These are phyloP conservation scores for Drosophila cardini DNA, from an alignment of 1,140 invertebrate genomes.

Conservation along the genomic window DNA sequence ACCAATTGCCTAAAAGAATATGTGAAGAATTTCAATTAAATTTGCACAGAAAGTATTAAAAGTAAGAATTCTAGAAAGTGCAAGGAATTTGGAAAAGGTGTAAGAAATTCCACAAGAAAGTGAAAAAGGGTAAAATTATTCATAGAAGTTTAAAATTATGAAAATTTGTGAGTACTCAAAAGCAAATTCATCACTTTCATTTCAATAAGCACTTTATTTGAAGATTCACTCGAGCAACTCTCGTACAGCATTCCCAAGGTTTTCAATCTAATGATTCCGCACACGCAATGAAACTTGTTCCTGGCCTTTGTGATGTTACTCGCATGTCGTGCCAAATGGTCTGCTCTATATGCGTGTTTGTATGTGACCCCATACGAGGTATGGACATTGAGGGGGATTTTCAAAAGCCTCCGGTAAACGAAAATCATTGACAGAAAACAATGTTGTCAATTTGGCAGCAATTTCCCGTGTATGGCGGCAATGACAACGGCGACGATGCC, in stretches of 20 bases:
- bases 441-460: constrained; percentile 79
- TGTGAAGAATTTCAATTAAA: not conserved
- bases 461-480: constrained; percentile 45
- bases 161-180: too few relatives aligned
- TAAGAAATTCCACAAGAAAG: not conserved
- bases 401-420: constrained; percentile 9
- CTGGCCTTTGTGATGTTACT: constrained; percentile 30
- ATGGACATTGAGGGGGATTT: not conserved
- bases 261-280: constrained; percentile 33
- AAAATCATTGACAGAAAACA: constrained; percentile 71
- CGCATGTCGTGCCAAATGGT: constrained; percentile 32
- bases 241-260: constrained; percentile 19
- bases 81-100: not conserved
- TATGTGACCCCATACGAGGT: not conserved
- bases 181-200: too few relatives aligned
- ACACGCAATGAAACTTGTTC: constrained; percentile 31
- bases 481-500: constrained; percentile 42
- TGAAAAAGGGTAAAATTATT: not conserved
- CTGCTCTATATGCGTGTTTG: not conserved
- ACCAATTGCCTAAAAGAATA: not conserved
- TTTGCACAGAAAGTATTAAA: not conserved
- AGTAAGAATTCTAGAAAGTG: not conserved
- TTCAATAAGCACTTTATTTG: too few relatives aligned
- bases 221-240: constrained; percentile 2
- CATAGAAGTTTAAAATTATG: not conserved